Base-by-base conservation (phyloP, 2,113 vertebrate genomes). In the Chloroceryle aenea region DNA sequence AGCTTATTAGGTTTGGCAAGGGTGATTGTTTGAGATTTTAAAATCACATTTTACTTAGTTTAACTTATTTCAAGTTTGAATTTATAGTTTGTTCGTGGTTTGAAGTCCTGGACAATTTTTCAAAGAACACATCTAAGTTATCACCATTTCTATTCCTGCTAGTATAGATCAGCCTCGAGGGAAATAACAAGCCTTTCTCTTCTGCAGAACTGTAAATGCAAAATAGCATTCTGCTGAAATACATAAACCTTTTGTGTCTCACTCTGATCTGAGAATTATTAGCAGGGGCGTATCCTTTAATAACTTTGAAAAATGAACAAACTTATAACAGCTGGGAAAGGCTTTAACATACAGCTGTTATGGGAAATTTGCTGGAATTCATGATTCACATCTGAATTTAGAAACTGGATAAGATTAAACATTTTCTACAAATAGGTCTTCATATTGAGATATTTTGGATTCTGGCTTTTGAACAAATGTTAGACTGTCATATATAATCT, bases 201-300 rank as follows among this genome's bases (percentile, higher is more conserved):
- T 18, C 12, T 71, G 80, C 68, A 87, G 73, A 92, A 90, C 61
- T 93, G 64, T 93, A 95, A 97, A 96, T 93, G 93, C 90, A 92
- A 96, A 97, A 96, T 89, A 92, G 36, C 64, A 64, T 97, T 94
- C 86, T 94, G 92, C 53, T 96, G 96, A 96, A 96, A 96, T 95
- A 91, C 48, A 87, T 83, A 88, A 96, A 95, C 72, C 76, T 95
- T 93, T 88, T 95, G 85, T 83, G 52, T 87, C 77, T 93, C 83
- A 89, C 80, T 52, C 14, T 58, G 76, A 89, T 64, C 76, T 90
- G 61, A 96, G 69, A 94, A 78, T 94, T 96, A 94, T 86, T 96
- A 86, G 61, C 72, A 87, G 64, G 76, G 90, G 76, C 8, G 40
- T 96, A 94, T 96, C 88, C 76, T 95, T 94, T 90, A 97, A 94